Conservation (phyloP, 2,888 invertebrate species). For the Automeris io region DNA sequence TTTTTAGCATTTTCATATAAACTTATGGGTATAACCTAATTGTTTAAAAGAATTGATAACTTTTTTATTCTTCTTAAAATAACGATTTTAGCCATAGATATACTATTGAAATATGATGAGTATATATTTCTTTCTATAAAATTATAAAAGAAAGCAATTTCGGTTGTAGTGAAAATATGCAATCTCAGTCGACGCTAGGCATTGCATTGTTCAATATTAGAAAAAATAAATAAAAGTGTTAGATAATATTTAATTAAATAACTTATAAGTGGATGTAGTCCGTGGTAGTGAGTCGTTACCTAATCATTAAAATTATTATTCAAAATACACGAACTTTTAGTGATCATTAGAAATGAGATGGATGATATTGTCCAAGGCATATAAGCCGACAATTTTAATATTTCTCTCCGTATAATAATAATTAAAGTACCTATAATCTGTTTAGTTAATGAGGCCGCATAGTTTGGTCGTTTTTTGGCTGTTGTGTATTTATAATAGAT, state of each 20-base stretch:
- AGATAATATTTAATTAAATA: slow-evolving; percentile 63
- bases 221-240: slow-evolving; percentile 50
- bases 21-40: no score
- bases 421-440: slow-evolving; percentile 24
- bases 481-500: slow-evolving; percentile 53
- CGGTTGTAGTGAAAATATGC: slow-evolving; percentile 13
- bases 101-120: neutral
- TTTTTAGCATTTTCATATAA: no score
- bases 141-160: neutral
- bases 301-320: slow-evolving; percentile 44
- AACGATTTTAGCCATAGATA: no score
- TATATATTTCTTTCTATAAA: slow-evolving; percentile 5
- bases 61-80: no score
- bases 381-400: slow-evolving; percentile 29
- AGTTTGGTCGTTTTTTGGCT: slow-evolving; percentile 42
- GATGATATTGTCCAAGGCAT: slow-evolving; percentile 22
- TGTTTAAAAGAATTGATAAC: no score
- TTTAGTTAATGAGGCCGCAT: slow-evolving; percentile 28
- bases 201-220: slow-evolving; percentile 52
- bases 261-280: slow-evolving; percentile 70
- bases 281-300: slow-evolving; percentile 71
- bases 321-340: slow-evolving; percentile 40
- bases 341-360: slow-evolving; percentile 44
- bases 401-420: slow-evolving; percentile 22
- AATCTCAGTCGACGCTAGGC: slow-evolving; percentile 42